A percentile compares a stretch with the other conserved stretches of the same genome.
These are phyloP conservation scores for Andrena marginata DNA, from an alignment of 2,888 invertebrate species.

Conservation along the genomic window DNA sequence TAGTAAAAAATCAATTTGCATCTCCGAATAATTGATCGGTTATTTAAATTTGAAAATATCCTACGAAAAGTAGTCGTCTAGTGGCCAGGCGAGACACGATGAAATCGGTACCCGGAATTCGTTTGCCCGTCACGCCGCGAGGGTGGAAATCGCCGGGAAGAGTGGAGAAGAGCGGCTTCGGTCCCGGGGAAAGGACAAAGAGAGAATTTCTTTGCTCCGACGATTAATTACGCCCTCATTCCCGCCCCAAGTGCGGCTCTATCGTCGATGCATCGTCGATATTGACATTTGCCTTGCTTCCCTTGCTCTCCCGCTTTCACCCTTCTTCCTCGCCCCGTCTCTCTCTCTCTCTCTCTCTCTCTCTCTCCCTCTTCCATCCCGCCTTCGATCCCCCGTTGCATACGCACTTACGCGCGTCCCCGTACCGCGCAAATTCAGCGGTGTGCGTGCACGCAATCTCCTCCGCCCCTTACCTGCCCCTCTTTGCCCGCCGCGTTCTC, in stretches of 20 bases:
- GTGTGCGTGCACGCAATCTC: constrained; percentile 37
- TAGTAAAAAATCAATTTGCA: too few species aligned
- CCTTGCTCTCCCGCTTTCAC: constrained; percentile 59
- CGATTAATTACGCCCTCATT: constrained; percentile 84
- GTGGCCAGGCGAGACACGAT: background rate
- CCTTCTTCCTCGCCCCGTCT: constrained; percentile 7
- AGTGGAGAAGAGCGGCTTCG: background rate
- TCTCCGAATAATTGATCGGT: too few species aligned
- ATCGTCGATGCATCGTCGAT: constrained; percentile 76
- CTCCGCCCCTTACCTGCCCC: constrained; percentile 13
- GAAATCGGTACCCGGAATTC: background rate
- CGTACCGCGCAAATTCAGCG: constrained; percentile 1
- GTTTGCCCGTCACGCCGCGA: background rate
- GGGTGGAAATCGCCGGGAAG: background rate
- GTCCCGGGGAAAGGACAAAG: constrained; percentile 52
- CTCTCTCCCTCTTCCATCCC: background rate
- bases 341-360: constrained; percentile 8
- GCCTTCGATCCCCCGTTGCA: background rate
- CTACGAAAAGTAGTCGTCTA: too few species aligned
- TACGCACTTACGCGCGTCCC: background rate
- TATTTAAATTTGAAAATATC: too few species aligned
- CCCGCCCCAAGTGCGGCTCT: constrained; percentile 78
- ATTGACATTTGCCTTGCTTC: constrained; percentile 83
- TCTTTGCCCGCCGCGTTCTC: constrained; percentile 42
- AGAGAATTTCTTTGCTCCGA: constrained; percentile 75